Conservation (phyloP, 2,797 vertebrate species). For the Ptychadena robeensis region DNA sequence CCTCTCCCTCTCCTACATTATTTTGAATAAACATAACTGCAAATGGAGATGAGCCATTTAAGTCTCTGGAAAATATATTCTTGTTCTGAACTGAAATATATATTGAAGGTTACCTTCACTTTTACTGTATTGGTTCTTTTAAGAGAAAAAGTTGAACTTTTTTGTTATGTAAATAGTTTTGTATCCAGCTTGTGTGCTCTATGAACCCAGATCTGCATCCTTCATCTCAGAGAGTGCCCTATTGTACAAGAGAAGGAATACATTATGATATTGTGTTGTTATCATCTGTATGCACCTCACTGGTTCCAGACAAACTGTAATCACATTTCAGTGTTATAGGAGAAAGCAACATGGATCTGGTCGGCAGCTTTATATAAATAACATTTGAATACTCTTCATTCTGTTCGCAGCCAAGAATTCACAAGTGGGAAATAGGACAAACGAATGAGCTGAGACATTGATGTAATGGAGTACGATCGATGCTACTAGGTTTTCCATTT, state of each 20-base stretch:
- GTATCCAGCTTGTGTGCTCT: neutral
- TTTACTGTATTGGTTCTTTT: neutral
- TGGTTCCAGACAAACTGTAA: constrained; percentile 47
- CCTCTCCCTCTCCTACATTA: too few species aligned
- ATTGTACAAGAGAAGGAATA: constrained; percentile 10
- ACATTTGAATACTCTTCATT: constrained; percentile 50
- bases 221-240: neutral
- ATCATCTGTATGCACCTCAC: constrained; percentile 31
- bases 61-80: too few species aligned
- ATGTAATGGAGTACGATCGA: constrained; percentile 48
- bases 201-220: neutral
- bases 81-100: too few species aligned
- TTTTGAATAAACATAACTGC: too few species aligned
- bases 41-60: too few species aligned
- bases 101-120: too few species aligned
- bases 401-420: constrained; percentile 51
- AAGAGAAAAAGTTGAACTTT: neutral
- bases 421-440: constrained; percentile 59
- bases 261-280: constrained; percentile 26
- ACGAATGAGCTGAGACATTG: constrained; percentile 60
- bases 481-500: constrained; percentile 45
- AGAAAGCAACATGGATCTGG: constrained; percentile 42
- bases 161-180: neutral
- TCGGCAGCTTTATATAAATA: constrained; percentile 49
- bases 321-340: constrained; percentile 41